phyloP scores from a whole-genome alignment of 1,140 invertebrate species.

The Samia ricini region DNA sequence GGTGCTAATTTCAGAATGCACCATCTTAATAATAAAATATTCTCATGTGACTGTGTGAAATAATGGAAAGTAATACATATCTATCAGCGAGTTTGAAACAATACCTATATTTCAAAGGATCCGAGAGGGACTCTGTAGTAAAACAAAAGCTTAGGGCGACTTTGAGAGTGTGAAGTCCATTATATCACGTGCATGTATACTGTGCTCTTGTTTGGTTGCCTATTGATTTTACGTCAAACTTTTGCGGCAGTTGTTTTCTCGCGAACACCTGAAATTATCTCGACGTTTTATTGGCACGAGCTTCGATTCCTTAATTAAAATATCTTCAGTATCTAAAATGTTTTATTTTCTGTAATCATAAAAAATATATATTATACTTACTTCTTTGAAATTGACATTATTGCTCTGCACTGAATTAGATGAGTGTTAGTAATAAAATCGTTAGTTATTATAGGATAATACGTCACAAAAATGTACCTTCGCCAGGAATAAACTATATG shows the following conservation, averaged over 20 bases:
- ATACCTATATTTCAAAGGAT: not conserved
- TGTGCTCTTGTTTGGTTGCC: conserved; percentile 9
- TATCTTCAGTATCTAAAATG: conserved; percentile 16
- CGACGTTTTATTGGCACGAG: conserved; percentile 43
- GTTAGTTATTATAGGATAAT: too few relatives aligned
- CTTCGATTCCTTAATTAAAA: conserved; percentile 45
- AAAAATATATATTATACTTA: not conserved
- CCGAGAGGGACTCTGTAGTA: not conserved
- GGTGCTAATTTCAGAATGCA: not conserved
- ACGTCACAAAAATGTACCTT: too few relatives aligned
- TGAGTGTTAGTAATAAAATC: too few relatives aligned
- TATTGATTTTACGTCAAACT: conserved; percentile 48
- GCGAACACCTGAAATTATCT: conserved; percentile 47
- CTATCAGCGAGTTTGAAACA: not conserved
- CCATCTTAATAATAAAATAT: not conserved
- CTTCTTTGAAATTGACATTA: too few relatives aligned
- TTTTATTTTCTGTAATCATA: not conserved
- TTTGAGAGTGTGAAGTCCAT: not conserved
- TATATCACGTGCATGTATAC: not conserved
- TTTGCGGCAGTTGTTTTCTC: conserved; percentile 44
- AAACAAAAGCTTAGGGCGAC: not conserved
- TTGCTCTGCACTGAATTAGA: too few relatives aligned
- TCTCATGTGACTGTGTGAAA: not conserved
- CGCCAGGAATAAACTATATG: too few relatives aligned
- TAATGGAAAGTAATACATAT: not conserved